Conservation (phyloP, 2,797 vertebrate genomes). For the Eulemur coronatus region DNA sequence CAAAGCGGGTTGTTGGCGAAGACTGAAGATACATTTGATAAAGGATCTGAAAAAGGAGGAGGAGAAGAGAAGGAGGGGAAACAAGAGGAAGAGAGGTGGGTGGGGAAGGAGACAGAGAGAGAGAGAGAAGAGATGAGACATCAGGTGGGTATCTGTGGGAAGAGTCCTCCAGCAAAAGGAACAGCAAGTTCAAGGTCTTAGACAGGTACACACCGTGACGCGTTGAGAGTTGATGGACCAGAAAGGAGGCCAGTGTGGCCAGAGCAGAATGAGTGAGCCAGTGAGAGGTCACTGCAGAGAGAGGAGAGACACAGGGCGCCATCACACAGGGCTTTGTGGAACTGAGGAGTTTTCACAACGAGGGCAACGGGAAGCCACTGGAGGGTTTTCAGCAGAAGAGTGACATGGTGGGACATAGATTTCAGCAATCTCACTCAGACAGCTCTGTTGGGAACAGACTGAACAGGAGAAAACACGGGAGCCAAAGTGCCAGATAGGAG, state of each 20-base stretch:
- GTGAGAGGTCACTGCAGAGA: not conserved
- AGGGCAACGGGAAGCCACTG: not conserved
- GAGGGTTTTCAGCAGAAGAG: not conserved
- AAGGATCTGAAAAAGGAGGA: not conserved
- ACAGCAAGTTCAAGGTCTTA: not conserved
- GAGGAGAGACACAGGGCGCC: not conserved
- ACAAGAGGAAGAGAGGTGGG: not conserved
- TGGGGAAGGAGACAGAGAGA: too few relatives aligned
- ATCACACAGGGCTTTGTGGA: accelerated
- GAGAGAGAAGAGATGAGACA: too few relatives aligned
- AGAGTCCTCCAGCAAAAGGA: not conserved
- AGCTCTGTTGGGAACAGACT: not conserved
- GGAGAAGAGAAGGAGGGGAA: not conserved
- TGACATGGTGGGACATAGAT: not conserved
- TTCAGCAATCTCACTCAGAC: not conserved
- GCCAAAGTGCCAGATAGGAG: not conserved
- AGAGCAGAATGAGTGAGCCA: not conserved
- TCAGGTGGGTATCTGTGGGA: not conserved
- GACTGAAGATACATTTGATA: not conserved
- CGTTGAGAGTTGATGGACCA: not conserved
- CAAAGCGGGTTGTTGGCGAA: not conserved
- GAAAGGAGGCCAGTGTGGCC: not conserved
- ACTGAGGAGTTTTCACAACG: not conserved
- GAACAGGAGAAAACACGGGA: not conserved
- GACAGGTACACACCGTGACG: accelerated